These are phyloP conservation scores for Teleopsis dalmanni DNA, from an alignment of 1,140 invertebrate genomes.

Conservation along the genomic window DNA sequence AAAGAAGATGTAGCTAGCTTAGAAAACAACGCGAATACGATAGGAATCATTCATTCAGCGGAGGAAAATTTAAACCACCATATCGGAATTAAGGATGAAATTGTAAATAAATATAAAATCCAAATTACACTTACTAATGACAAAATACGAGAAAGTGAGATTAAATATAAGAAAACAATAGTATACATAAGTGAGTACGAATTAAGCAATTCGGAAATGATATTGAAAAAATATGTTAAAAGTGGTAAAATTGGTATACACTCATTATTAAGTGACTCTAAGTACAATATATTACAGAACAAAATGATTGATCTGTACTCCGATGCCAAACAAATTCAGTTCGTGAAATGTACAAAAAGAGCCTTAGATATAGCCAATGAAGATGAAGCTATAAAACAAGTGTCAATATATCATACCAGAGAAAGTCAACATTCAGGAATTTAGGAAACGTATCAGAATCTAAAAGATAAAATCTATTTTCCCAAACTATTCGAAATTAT, in stretches of 20 bases:
- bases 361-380: background rate
- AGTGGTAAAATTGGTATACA: too few species aligned
- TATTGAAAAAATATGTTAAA: conserved; percentile 4
- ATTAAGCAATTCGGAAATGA: conserved; percentile 6
- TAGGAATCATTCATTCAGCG: too few species aligned
- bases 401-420: background rate
- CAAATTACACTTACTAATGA: background rate
- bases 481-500: conserved; percentile 7
- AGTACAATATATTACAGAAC: background rate
- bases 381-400: background rate
- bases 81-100: too few species aligned
- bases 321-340: background rate
- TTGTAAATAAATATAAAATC: too few species aligned
- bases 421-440: conserved; percentile 5
- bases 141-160: background rate
- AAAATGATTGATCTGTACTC: background rate
- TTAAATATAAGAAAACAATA: background rate
- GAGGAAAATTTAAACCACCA: too few species aligned
- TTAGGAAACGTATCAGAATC: background rate
- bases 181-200: conserved; percentile 2
- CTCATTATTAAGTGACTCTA: background rate
- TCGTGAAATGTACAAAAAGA: background rate
- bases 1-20: too few species aligned
- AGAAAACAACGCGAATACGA: too few species aligned
- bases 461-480: conserved; percentile 10